phyloP scores from a whole-genome alignment of 64 coral and sea anemone genomes.

The Montipora capricornis region DNA sequence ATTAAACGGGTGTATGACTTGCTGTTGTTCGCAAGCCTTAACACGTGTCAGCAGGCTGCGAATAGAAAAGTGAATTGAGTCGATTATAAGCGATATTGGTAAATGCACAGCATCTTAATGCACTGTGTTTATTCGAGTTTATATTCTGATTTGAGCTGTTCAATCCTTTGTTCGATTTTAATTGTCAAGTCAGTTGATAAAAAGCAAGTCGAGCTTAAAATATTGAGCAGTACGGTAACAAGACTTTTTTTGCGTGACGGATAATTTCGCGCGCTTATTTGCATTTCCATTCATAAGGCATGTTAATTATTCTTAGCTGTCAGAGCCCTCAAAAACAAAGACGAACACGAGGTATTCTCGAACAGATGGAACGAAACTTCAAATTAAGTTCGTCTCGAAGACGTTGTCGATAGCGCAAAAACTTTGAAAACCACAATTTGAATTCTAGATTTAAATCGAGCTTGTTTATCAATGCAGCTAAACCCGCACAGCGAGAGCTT shows the following conservation, averaged over 20 bases:
- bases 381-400: neutral
- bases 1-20: neutral
- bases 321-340: conserved; percentile 45
- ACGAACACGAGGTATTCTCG: conserved; percentile 9
- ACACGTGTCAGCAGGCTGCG: conserved; percentile 4
- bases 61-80: neutral
- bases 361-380: conserved; percentile 49
- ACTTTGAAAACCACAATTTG: neutral
- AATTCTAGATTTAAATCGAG: no score
- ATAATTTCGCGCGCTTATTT: conserved; percentile 49
- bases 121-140: neutral
- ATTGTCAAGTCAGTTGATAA: neutral
- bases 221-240: neutral
- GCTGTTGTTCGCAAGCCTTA: neutral
- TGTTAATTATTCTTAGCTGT: conserved; percentile 51
- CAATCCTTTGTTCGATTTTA: neutral
- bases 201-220: neutral
- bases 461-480: neutral
- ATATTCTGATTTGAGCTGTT: neutral
- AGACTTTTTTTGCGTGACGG: conserved; percentile 12
- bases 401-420: neutral
- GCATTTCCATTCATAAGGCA: conserved; percentile 39
- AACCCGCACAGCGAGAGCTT: neutral
- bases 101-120: conserved; percentile 4
- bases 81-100: neutral